A percentile compares a stretch with the other conserved stretches of the same genome.
phyloP scores from a whole-genome alignment of 2,888 invertebrate species.

The Epirrhoe alternata region DNA sequence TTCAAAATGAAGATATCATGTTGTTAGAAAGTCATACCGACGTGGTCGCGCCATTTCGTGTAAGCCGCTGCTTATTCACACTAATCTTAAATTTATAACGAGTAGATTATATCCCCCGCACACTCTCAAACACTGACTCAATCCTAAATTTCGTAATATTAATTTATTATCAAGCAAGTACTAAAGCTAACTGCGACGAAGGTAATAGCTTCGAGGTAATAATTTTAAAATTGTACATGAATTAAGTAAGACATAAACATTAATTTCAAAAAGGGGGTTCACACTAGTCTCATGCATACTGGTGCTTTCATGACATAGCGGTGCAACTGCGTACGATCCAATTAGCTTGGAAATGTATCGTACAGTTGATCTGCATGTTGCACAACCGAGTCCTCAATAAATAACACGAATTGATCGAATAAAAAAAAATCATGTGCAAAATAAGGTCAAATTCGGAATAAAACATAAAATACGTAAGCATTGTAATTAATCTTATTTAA shows the following conservation, averaged over 20 bases:
- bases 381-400: conserved; percentile 49
- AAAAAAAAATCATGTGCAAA: conserved; percentile 46
- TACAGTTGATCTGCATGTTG: not conserved
- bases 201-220: conserved; percentile 42
- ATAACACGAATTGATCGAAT: conserved; percentile 42
- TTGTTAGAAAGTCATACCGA: conserved; percentile 24
- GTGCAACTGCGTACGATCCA: conserved; percentile 9
- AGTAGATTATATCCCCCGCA: conserved; percentile 37
- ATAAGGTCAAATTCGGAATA: conserved; percentile 52
- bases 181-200: conserved; percentile 43
- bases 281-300: conserved; percentile 40
- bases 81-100: conserved; percentile 32
- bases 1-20: conserved; percentile 14
- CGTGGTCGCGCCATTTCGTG: conserved; percentile 28
- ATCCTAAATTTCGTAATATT: conserved; percentile 42
- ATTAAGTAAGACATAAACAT: conserved; percentile 39
- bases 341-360: not conserved
- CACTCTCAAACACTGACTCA: conserved; percentile 34
- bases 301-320: conserved; percentile 28
- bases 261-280: conserved; percentile 45
- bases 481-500: conserved; percentile 56
- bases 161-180: conserved; percentile 43
- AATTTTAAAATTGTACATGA: conserved; percentile 39
- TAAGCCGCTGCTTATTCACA: conserved; percentile 26
- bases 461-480: conserved; percentile 55